Percentiles rank a stretch among this genome's conserved stretches.
Evolutionary conservation across 2,888 invertebrate genomes (phyloP).

Genomic region (Pterobdella sp.): DNA sequence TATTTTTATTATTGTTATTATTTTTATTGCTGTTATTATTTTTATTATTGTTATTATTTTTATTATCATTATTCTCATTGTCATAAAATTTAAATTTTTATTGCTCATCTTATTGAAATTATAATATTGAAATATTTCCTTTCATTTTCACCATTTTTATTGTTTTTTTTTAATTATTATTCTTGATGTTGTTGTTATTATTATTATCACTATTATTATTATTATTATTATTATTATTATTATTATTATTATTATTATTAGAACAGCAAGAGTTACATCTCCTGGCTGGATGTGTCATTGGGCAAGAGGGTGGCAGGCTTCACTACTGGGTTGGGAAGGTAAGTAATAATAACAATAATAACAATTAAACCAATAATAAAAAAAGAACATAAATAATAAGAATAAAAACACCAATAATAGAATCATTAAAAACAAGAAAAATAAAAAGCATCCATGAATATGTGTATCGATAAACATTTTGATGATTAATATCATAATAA

Average conservation of each 20-base stretch:
- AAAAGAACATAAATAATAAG: too few species aligned
- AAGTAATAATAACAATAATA: too few species aligned
- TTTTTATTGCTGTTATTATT: conserved; percentile 2
- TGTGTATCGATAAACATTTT: too few species aligned
- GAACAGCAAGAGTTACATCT: conserved; percentile 64
- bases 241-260: conserved; percentile 33
- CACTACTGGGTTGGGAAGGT: conserved; percentile 64
- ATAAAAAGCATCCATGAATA: too few species aligned
- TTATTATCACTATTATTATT: neutral
- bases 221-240: neutral
- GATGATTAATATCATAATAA: too few species aligned
- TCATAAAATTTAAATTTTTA: neutral
- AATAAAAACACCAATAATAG: too few species aligned
- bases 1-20: neutral
- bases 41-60: neutral
- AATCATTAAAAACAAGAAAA: too few species aligned
- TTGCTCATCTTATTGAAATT: neutral
- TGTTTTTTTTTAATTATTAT: neutral
- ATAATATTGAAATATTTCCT: neutral
- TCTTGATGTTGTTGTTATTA: conserved; percentile 14
- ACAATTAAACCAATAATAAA: too few species aligned
- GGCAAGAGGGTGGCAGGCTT: conserved; percentile 77
- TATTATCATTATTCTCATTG: neutral
- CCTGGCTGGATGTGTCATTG: conserved; percentile 88
- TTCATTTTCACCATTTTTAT: neutral